Evolutionary conservation across 1,140 invertebrate genomes (phyloP).

Genomic region (Heliconius hermathena): DNA sequence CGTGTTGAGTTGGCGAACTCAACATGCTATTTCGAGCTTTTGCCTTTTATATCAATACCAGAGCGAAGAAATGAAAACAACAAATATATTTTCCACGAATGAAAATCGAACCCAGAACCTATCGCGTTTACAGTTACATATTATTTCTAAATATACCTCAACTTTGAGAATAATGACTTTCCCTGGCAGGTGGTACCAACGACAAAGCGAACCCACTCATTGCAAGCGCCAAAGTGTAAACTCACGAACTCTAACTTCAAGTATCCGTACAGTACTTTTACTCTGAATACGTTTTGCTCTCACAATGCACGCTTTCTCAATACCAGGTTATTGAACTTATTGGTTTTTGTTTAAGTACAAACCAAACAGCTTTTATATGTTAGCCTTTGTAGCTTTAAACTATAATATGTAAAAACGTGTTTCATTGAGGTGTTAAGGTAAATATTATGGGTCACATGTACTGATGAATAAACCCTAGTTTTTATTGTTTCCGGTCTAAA

Average conservation of each 20-base stretch:
- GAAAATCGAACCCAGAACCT: no score
- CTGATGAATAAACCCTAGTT: no score
- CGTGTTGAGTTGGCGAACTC: no score
- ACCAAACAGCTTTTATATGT: not conserved
- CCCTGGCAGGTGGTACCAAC: not conserved
- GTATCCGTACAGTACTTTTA: not conserved
- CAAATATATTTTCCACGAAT: no score
- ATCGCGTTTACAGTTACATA: not conserved
- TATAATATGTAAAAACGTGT: not conserved
- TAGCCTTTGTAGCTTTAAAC: not conserved
- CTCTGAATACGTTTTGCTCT: conserved; percentile 8
- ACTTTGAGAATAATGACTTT: not conserved
- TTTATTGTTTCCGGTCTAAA: no score
- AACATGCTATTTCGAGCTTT: no score
- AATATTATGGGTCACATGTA: not conserved
- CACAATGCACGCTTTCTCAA: not conserved
- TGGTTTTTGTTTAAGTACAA: not conserved
- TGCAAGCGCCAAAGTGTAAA: not conserved
- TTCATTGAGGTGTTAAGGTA: not conserved
- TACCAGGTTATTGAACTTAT: not conserved
- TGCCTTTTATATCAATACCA: no score
- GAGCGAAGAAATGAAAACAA: no score
- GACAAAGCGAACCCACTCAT: not conserved
- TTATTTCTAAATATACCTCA: not conserved
- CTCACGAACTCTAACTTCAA: not conserved